phyloP scores from a whole-genome alignment of 2,888 invertebrate genomes.

The Lepidocyrtoides sp. region DNA sequence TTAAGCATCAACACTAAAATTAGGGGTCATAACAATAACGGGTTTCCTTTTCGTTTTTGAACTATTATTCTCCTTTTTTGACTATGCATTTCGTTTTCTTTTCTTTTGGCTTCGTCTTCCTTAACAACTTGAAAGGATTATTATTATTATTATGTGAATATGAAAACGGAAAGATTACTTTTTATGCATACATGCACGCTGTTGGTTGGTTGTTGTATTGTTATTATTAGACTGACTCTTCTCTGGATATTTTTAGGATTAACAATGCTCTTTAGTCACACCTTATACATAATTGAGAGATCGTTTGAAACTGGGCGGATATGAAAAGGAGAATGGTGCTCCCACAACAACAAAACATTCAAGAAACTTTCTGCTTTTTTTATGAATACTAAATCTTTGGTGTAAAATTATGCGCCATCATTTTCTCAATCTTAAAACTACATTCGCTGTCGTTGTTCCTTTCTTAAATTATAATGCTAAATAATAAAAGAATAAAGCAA shows the following conservation, averaged over 20 bases:
- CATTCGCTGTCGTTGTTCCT: background rate
- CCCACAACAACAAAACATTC: conserved; percentile 19
- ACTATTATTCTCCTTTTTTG: conserved; percentile 54
- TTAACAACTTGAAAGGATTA: conserved; percentile 37
- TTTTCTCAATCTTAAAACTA: conserved; percentile 58
- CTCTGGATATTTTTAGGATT: conserved; percentile 69
- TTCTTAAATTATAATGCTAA: background rate
- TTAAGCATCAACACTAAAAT: conserved; percentile 76
- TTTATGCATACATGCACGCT: conserved; percentile 20
- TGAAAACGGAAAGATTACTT: conserved; percentile 51
- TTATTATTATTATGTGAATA: conserved; percentile 49
- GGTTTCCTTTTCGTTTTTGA: conserved; percentile 76
- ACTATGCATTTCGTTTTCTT: conserved; percentile 52
- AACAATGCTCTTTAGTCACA: conserved; percentile 78
- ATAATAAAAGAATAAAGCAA: background rate
- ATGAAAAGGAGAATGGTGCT: conserved; percentile 46
- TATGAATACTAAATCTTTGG: conserved; percentile 72
- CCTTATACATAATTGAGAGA: conserved; percentile 78
- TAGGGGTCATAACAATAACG: conserved; percentile 80
- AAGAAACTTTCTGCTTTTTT: conserved; percentile 42
- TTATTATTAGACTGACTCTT: conserved; percentile 14
- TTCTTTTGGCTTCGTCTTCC: conserved; percentile 27
- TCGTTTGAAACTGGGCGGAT: conserved; percentile 79
- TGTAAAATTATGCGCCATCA: conserved; percentile 71
- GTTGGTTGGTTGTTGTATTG: conserved; percentile 26